phyloP scores from a whole-genome alignment of 1,140 invertebrate genomes.

The Caenorhabditis latens region DNA sequence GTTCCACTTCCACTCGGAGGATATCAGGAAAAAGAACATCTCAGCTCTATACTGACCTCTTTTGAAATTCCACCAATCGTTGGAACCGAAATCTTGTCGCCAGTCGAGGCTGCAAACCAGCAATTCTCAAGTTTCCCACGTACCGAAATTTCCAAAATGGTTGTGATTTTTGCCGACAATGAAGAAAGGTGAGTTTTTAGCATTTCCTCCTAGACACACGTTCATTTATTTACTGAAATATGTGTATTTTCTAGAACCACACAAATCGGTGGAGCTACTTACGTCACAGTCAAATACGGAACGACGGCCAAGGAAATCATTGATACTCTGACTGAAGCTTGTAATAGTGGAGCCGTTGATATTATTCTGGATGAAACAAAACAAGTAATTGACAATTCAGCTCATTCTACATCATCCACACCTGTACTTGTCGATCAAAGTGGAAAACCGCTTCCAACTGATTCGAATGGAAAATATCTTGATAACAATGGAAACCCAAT shows the following conservation, averaged over 20 bases:
- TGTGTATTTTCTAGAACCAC: slow-evolving; percentile 25
- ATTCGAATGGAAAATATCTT: slow-evolving; percentile 34
- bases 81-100: slow-evolving; percentile 60
- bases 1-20: slow-evolving; percentile 71
- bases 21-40: slow-evolving; percentile 69
- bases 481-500: slow-evolving; percentile 59
- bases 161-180: slow-evolving; percentile 66
- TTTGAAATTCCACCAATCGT: slow-evolving; percentile 49
- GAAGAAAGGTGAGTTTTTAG: slow-evolving; percentile 68
- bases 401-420: not conserved
- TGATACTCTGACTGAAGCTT: not conserved
- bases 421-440: slow-evolving; percentile 59
- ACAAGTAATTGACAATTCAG: slow-evolving; percentile 8
- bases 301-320: slow-evolving; percentile 3
- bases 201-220: not conserved
- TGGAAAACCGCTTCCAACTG: slow-evolving; percentile 64
- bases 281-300: slow-evolving; percentile 13
- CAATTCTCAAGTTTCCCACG: slow-evolving; percentile 69
- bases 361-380: slow-evolving; percentile 32
- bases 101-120: slow-evolving; percentile 66
- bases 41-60: slow-evolving; percentile 45
- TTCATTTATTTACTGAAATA: too few species aligned
- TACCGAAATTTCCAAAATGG: slow-evolving; percentile 50
- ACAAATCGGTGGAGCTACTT: slow-evolving; percentile 8
- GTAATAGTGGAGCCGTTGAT: slow-evolving; percentile 3